A percentile compares a stretch with the other conserved stretches of the same genome.
Conservation (phyloP, 2,113 vertebrate genomes). For the Burhinus oedicnemus region DNA sequence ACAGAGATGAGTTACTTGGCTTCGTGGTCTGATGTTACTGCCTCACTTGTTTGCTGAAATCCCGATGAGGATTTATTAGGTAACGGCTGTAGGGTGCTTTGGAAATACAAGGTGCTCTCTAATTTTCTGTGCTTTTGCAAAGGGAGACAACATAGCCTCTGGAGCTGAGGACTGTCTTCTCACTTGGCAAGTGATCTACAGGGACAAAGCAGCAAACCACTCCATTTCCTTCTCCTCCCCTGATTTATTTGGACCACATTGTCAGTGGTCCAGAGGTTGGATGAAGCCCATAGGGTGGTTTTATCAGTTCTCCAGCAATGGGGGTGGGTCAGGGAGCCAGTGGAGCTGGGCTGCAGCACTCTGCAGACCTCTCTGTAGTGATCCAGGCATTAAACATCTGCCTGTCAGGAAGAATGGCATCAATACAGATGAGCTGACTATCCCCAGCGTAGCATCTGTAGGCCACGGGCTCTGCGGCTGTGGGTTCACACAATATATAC, state of each 20-base stretch:
- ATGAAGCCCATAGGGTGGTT: fast-evolving
- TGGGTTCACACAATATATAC: not conserved
- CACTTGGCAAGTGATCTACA: not conserved
- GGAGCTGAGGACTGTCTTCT: not conserved
- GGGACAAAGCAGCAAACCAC: not conserved
- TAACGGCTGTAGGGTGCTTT: not conserved
- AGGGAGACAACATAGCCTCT: not conserved
- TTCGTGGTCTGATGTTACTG: fast-evolving
- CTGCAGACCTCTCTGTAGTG: not conserved
- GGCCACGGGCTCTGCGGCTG: not conserved
- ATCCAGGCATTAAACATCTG: not conserved
- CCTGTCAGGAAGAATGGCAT: slow-evolving; percentile 33
- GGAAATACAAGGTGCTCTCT: not conserved
- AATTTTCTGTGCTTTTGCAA: not conserved
- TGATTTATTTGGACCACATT: not conserved
- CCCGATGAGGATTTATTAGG: not conserved
- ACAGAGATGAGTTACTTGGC: not conserved
- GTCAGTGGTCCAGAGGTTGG: fast-evolving
- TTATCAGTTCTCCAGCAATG: not conserved
- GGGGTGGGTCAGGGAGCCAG: not conserved
- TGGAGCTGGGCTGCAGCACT: not conserved
- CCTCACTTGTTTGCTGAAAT: not conserved
- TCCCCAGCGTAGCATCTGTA: not conserved
- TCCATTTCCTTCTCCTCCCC: not conserved
- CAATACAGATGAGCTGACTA: not conserved